A percentile compares a stretch with the other conserved stretches of the same genome.
These are phyloP conservation scores for Bostrychus sinensis DNA, from an alignment of 2,113 vertebrate species.

Conservation along the genomic window DNA sequence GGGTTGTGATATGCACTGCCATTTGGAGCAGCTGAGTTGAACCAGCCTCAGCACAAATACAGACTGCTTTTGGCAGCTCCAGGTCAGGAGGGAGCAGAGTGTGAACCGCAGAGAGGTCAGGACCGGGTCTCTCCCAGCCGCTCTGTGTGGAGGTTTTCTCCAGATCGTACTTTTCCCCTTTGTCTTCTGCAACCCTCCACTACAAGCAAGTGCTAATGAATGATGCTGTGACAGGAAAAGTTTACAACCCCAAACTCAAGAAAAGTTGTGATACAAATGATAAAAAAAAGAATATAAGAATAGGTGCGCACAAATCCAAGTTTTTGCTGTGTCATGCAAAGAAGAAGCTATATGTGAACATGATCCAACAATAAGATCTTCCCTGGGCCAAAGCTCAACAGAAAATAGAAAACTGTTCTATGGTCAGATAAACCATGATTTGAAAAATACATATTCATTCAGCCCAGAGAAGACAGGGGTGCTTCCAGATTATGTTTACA, in stretches of 20 bases:
- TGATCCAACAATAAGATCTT: too few relatives aligned
- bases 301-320: not conserved
- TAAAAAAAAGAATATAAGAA: not conserved
- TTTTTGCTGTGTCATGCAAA: too few relatives aligned
- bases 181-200: not conserved
- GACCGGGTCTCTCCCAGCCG: not conserved
- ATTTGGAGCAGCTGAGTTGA: conserved; percentile 3
- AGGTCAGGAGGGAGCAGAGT: not conserved
- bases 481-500: too few relatives aligned
- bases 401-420: too few relatives aligned
- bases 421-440: too few relatives aligned
- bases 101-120: not conserved
- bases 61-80: not conserved
- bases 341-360: too few relatives aligned
- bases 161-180: not conserved
- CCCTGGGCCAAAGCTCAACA: too few relatives aligned
- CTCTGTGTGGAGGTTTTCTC: not conserved
- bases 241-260: not conserved
- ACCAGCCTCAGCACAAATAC: not conserved
- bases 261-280: not conserved
- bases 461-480: too few relatives aligned
- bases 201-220: not conserved
- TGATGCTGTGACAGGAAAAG: not conserved
- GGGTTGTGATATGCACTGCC: not conserved
- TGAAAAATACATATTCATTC: too few relatives aligned